Conservation (phyloP, 1,140 invertebrate genomes). For the Berghia stephanieae region DNA sequence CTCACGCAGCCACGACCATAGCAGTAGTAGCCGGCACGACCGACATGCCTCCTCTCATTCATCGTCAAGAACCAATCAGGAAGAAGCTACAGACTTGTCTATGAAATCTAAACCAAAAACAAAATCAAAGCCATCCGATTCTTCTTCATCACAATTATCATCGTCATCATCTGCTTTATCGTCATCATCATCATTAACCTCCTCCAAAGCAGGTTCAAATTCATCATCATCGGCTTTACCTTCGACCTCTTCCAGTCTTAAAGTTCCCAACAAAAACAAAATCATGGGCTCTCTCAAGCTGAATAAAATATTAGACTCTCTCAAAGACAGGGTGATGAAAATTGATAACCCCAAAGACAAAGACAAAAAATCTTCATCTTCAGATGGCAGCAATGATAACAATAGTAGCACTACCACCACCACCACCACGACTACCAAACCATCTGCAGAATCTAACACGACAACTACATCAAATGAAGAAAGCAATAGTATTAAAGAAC, state of each 20-base stretch:
- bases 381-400: not conserved
- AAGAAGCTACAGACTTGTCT: slow-evolving; percentile 57
- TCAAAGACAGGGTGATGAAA: slow-evolving; percentile 58
- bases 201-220: too few relatives aligned
- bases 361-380: not conserved
- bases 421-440: not conserved
- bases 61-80: slow-evolving; percentile 38
- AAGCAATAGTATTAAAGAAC: not conserved
- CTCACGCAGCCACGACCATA: not conserved
- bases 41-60: slow-evolving; percentile 5
- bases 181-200: not conserved
- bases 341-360: slow-evolving; percentile 47
- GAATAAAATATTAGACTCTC: slow-evolving; percentile 54
- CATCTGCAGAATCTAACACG: not conserved
- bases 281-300: slow-evolving; percentile 57
- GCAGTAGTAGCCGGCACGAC: slow-evolving; percentile 27
- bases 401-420: too few relatives aligned
- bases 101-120: slow-evolving; percentile 45
- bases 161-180: not conserved
- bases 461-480: not conserved
- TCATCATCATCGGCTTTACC: slow-evolving; percentile 11
- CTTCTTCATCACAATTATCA: not conserved
- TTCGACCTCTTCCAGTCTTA: slow-evolving; percentile 25
- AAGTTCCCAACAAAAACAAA: slow-evolving; percentile 49
- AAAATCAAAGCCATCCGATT: not conserved